Evolutionary conservation across 2,113 vertebrate species (phyloP).

Genomic region (Phrynosoma platyrhinos): DNA sequence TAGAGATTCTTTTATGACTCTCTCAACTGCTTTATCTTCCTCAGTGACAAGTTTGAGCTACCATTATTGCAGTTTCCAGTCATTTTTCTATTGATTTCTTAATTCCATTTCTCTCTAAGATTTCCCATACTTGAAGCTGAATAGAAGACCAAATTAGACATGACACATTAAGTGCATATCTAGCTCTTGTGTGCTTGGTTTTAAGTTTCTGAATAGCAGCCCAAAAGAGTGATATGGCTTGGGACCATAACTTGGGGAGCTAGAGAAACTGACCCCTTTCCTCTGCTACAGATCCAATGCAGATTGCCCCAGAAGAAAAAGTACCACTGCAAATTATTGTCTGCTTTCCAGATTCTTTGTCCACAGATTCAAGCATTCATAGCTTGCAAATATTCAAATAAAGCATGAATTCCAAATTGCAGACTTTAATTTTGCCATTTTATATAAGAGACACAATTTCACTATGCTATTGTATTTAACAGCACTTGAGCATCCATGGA

Average conservation of each 20-base stretch:
- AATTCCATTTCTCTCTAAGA: background rate
- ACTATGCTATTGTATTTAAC: too few relatives aligned
- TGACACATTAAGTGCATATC: background rate
- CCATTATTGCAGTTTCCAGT: background rate
- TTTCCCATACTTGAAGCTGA: background rate
- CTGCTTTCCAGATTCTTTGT: too few relatives aligned
- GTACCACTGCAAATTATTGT: background rate
- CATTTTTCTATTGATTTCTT: slow-evolving; percentile 14
- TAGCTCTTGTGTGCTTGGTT: background rate
- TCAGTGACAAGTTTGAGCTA: slow-evolving; percentile 18
- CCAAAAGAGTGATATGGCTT: background rate
- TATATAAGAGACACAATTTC: too few relatives aligned
- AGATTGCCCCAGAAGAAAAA: background rate
- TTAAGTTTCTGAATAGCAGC: background rate
- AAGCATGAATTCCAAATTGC: too few relatives aligned
- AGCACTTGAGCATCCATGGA: too few relatives aligned
- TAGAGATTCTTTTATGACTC: background rate
- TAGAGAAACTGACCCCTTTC: background rate
- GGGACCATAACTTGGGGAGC: background rate
- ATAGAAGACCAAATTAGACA: background rate
- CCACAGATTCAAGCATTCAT: too few relatives aligned
- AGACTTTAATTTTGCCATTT: too few relatives aligned
- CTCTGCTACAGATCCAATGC: background rate
- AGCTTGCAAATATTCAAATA: too few relatives aligned
- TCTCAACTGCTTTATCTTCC: slow-evolving; percentile 1